A percentile compares a stretch with the other conserved stretches of the same genome.
Evolutionary conservation across 1,140 invertebrate species (phyloP).

Genomic region (Archivesica marissinica): DNA sequence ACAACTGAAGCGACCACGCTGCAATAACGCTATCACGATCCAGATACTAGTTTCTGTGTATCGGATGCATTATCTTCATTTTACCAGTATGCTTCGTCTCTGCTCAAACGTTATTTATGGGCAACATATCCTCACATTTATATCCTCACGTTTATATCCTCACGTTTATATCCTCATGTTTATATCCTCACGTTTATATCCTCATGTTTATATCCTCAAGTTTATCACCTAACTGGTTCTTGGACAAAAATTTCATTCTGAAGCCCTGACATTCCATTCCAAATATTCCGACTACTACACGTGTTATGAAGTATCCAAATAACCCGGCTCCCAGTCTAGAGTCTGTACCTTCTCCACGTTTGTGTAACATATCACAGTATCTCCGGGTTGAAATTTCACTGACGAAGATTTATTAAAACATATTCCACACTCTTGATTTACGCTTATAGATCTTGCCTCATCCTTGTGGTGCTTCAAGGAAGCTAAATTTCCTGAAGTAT

Average conservation of each 20-base stretch:
- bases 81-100: too few species aligned
- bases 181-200: too few species aligned
- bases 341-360: slow-evolving; percentile 87
- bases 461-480: slow-evolving; percentile 95
- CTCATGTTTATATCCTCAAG: too few species aligned
- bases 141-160: too few species aligned
- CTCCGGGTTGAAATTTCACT: slow-evolving; percentile 89
- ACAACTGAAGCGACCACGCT: too few species aligned
- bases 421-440: slow-evolving; percentile 94
- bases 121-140: too few species aligned
- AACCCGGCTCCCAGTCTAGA: slow-evolving; percentile 94
- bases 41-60: too few species aligned
- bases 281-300: neutral
- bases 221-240: too few species aligned
- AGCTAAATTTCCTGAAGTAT: slow-evolving; percentile 86
- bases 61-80: too few species aligned
- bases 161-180: too few species aligned
- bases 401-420: slow-evolving; percentile 87
- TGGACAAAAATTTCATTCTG: neutral
- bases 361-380: slow-evolving; percentile 92
- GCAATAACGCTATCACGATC: too few species aligned
- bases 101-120: too few species aligned
- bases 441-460: slow-evolving; percentile 93
- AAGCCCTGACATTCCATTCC: neutral
- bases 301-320: slow-evolving; percentile 78